Conservation (phyloP, 1,140 invertebrate genomes). For the Phthorimaea operculella region DNA sequence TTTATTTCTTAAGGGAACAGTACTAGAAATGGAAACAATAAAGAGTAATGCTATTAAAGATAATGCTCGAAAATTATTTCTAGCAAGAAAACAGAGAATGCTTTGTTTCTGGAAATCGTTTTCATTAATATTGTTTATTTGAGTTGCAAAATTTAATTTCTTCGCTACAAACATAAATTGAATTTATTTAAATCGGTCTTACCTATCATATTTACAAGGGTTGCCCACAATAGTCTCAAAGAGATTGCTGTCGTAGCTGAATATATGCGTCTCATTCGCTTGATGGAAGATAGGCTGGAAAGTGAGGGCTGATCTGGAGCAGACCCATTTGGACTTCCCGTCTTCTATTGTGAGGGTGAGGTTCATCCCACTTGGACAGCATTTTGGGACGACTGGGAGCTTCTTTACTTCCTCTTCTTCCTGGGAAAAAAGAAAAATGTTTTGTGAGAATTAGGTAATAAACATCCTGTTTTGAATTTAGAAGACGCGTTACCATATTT, state of each 20-base stretch:
- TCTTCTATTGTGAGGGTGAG: slow-evolving; percentile 39
- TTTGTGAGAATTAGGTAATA: too few relatives aligned
- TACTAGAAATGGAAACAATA: too few relatives aligned
- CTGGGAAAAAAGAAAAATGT: slow-evolving; percentile 30
- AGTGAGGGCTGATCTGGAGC: slow-evolving; percentile 48
- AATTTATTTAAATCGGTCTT: slow-evolving; percentile 9
- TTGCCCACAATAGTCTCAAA: slow-evolving; percentile 69
- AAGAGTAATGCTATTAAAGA: too few relatives aligned
- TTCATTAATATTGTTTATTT: too few relatives aligned
- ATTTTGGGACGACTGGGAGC: slow-evolving; percentile 58
- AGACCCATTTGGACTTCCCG: slow-evolving; percentile 60
- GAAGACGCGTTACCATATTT: too few relatives aligned
- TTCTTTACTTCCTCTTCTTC: slow-evolving; percentile 48
- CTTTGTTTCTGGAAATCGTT: too few relatives aligned
- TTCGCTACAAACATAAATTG: too few relatives aligned
- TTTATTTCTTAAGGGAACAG: too few relatives aligned
- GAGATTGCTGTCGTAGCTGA: slow-evolving; percentile 56
- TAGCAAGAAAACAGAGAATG: too few relatives aligned
- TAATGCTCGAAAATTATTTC: too few relatives aligned
- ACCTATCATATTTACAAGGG: slow-evolving; percentile 69
- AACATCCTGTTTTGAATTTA: too few relatives aligned
- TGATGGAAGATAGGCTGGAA: slow-evolving; percentile 67
- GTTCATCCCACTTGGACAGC: slow-evolving; percentile 61
- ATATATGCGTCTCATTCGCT: slow-evolving; percentile 65
- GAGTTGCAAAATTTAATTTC: too few relatives aligned